Conservation (phyloP, 35 echinoderm and acorn worm genomes). For the Lytechinus variegatus region DNA sequence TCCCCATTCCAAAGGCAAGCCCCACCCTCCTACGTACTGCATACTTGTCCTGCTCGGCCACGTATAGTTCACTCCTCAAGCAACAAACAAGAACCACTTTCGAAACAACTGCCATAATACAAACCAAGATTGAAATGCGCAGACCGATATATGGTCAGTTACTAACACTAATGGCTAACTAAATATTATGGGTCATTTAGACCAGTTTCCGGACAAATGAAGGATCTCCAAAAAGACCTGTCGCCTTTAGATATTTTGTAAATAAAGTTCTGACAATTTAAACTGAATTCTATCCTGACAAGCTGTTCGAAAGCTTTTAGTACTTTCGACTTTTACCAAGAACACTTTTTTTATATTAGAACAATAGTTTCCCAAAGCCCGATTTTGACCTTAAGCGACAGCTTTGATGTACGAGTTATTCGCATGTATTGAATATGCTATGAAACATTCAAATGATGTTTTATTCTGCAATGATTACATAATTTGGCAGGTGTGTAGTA, state of each 20-base stretch:
- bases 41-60: not conserved
- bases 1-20: not conserved
- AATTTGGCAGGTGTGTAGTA: too few relatives aligned
- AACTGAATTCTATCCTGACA: not conserved
- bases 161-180: not conserved
- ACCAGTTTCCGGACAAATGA: not conserved
- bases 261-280: not conserved
- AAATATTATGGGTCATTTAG: not conserved
- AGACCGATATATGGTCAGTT: not conserved
- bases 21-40: not conserved
- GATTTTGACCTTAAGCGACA: not conserved
- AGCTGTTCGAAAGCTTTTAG: not conserved
- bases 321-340: not conserved
- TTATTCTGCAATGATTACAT: too few relatives aligned
- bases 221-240: not conserved
- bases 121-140: not conserved
- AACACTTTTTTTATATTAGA: not conserved
- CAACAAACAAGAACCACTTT: not conserved
- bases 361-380: not conserved
- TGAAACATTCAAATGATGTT: too few relatives aligned
- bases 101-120: not conserved
- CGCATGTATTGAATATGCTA: too few relatives aligned
- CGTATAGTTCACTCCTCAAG: not conserved
- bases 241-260: not conserved
- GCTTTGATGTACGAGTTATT: not conserved